Evolutionary conservation across 1,140 invertebrate genomes (phyloP).

Genomic region (Nasonia longicornis): DNA sequence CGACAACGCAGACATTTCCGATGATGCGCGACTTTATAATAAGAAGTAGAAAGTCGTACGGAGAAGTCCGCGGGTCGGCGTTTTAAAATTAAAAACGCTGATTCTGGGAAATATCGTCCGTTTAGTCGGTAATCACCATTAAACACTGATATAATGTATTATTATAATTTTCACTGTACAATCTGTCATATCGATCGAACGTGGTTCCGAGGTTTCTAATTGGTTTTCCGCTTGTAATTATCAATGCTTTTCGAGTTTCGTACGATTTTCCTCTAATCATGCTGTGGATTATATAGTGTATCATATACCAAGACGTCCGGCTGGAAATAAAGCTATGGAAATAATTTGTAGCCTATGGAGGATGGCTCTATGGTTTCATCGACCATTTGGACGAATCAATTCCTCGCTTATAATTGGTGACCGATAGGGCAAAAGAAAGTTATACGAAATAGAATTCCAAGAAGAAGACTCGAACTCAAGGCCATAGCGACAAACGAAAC

Average conservation of each 20-base stretch:
- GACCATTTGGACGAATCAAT: no score
- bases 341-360: no score
- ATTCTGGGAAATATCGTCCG: background rate
- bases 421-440: no score
- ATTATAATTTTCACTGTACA: background rate
- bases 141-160: background rate
- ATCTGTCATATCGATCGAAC: background rate
- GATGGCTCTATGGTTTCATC: no score
- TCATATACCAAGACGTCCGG: no score
- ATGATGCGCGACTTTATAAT: background rate
- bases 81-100: background rate
- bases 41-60: background rate
- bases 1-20: background rate
- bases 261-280: no score
- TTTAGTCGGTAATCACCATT: background rate
- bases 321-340: no score
- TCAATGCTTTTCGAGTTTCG: no score
- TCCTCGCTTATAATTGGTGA: no score
- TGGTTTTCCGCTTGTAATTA: no score
- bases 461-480: background rate
- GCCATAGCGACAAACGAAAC: no score
- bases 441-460: background rate
- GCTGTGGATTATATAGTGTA: no score
- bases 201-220: background rate
- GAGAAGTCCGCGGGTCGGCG: background rate